A percentile compares a stretch with the other conserved stretches of the same genome.
These are phyloP conservation scores for Pimpla rufipes DNA, from an alignment of 2,888 invertebrate species.

Conservation along the genomic window DNA sequence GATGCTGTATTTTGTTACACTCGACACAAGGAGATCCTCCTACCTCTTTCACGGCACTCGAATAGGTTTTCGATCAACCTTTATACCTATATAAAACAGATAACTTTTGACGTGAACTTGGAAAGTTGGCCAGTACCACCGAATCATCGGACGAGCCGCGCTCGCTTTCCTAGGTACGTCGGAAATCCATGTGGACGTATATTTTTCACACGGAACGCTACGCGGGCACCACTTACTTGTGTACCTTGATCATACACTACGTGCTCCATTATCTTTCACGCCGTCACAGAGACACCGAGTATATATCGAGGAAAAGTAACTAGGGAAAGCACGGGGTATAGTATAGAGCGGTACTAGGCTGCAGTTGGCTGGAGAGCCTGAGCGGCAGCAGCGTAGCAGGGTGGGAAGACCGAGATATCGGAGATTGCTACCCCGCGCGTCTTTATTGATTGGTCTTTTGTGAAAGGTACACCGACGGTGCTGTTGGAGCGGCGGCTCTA, in stretches of 20 bases:
- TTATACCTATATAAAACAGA: too few relatives aligned
- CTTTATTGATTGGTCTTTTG: slow-evolving; percentile 84
- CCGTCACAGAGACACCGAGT: not conserved
- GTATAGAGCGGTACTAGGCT: slow-evolving; percentile 1
- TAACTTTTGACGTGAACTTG: too few relatives aligned
- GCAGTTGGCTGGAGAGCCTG: slow-evolving; percentile 27
- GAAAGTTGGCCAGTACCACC: too few relatives aligned
- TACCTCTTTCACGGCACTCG: too few relatives aligned
- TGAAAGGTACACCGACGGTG: slow-evolving; percentile 84
- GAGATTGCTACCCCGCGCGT: slow-evolving; percentile 75
- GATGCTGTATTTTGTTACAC: too few relatives aligned
- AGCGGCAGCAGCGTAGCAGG: slow-evolving; percentile 12
- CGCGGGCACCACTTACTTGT: not conserved
- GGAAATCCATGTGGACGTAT: too few relatives aligned
- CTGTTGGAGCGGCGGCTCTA: slow-evolving; percentile 76
- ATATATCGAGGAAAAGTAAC: slow-evolving; percentile 22
- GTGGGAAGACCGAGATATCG: slow-evolving; percentile 76
- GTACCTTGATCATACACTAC: not conserved
- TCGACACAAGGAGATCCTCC: too few relatives aligned
- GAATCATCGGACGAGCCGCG: too few relatives aligned
- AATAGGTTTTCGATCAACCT: too few relatives aligned
- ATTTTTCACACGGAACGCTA: too few relatives aligned
- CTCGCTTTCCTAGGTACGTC: too few relatives aligned
- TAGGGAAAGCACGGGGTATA: slow-evolving; percentile 7
- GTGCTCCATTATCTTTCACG: not conserved